A percentile compares a stretch with the other conserved stretches of the same genome.
These are phyloP conservation scores for Spicauda simplicius DNA, from an alignment of 2,888 invertebrate genomes.

Conservation along the genomic window DNA sequence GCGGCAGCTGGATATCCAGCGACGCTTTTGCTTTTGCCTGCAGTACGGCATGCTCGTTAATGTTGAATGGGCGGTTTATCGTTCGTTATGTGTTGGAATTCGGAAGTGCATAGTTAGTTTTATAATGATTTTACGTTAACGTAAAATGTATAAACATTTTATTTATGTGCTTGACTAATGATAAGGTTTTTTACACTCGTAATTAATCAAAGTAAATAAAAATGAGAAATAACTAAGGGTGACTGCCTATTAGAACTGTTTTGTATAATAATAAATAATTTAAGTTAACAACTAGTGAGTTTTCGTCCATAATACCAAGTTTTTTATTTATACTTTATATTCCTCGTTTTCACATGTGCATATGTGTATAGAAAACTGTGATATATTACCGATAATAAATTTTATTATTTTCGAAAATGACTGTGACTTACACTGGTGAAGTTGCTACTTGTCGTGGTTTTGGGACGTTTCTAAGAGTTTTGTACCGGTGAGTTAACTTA, in stretches of 20 bases:
- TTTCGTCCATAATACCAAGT: neutral
- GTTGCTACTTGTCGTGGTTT: constrained; percentile 94
- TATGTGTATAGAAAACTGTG: constrained; percentile 26
- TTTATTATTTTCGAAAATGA: constrained; percentile 85
- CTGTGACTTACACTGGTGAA: constrained; percentile 93
- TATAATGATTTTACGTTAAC: constrained; percentile 4
- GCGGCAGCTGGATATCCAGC: too few species aligned
- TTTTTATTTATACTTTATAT: too few species aligned
- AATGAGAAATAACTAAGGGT: neutral
- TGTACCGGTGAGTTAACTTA: constrained; percentile 87
- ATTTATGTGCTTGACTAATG: neutral
- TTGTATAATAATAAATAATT: neutral
- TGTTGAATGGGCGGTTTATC: too few species aligned
- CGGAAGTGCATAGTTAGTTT: neutral
- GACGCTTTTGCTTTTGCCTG: too few species aligned
- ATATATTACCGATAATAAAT: constrained; percentile 78
- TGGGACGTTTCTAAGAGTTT: constrained; percentile 94
- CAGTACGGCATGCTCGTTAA: too few species aligned
- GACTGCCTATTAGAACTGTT: neutral
- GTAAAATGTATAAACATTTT: neutral
- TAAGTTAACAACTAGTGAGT: neutral
- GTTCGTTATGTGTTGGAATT: neutral
- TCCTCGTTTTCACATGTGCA: neutral
- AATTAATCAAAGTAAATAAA: neutral
- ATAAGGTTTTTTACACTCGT: neutral